Conservation (phyloP, 2,888 invertebrate genomes). For the Galerucella nymphaeae region DNA sequence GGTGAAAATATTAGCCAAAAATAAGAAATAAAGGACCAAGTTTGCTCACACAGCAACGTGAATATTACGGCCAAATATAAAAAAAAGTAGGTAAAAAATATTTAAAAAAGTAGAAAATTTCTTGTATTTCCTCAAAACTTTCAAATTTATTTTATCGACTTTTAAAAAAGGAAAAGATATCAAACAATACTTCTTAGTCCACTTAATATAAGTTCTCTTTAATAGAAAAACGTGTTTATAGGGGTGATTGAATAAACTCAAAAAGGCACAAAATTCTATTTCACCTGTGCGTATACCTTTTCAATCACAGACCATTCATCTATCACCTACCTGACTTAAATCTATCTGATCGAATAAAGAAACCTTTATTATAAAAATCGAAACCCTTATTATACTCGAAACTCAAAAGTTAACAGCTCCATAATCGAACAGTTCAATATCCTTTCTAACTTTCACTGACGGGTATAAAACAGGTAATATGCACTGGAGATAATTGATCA, state of each 20-base stretch:
- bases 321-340: conserved; percentile 27
- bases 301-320: conserved; percentile 19
- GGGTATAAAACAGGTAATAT: conserved; percentile 32
- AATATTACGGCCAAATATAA: no score
- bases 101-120: not conserved
- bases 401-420: conserved; percentile 43
- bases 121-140: not conserved
- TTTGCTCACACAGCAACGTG: no score
- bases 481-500: conserved; percentile 12
- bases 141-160: not conserved
- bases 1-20: no score
- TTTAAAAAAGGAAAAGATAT: not conserved
- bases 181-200: not conserved
- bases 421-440: conserved; percentile 46
- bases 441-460: conserved; percentile 33
- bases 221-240: not conserved
- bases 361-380: conserved; percentile 26
- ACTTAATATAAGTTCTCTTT: not conserved
- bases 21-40: no score
- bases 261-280: conserved; percentile 11
- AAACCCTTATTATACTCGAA: conserved; percentile 22
- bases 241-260: not conserved
- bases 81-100: no score
- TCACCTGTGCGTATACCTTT: conserved; percentile 26
- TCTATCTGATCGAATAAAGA: conserved; percentile 25